phyloP scores from a whole-genome alignment of 1,140 invertebrate species.

The Anoplolepis gracilipes region DNA sequence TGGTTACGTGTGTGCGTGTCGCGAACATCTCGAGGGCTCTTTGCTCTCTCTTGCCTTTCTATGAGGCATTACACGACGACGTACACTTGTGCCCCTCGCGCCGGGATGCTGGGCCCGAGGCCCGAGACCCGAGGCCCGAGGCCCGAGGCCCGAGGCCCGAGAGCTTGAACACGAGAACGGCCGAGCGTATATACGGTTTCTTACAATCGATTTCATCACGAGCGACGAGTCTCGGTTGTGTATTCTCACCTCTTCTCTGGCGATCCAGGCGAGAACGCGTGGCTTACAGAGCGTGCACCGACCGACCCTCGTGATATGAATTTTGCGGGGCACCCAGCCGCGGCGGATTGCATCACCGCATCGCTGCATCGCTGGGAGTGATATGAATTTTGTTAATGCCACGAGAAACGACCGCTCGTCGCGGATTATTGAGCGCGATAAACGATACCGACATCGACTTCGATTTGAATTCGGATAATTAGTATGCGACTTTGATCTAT shows the following conservation, averaged over 20 bases:
- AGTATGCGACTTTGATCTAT: not conserved
- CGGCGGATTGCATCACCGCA: not conserved
- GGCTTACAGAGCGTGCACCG: not conserved
- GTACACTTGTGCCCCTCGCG: constrained; percentile 74
- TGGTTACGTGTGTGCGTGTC: constrained; percentile 28
- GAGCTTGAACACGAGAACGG: constrained; percentile 56
- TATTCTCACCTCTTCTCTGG: constrained; percentile 68
- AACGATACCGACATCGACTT: not conserved
- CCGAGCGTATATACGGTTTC: constrained; percentile 61
- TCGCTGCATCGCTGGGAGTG: not conserved
- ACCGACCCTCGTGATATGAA: constrained; percentile 22
- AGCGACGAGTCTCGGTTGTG: constrained; percentile 62
- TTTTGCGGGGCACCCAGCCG: not conserved
- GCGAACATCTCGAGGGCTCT: constrained; percentile 50
- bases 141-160: not conserved
- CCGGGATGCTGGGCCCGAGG: constrained; percentile 66
- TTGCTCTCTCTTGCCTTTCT: constrained; percentile 75
- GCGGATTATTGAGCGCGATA: not conserved
- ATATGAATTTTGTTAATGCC: constrained; percentile 21
- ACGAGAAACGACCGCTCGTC: not conserved
- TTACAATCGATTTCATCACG: constrained; percentile 79
- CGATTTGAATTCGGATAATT: not conserved
- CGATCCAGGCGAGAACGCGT: constrained; percentile 29
- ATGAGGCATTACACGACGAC: constrained; percentile 78
- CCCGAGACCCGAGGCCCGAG: not conserved